These are phyloP conservation scores for Agonopterix heracliana DNA, from an alignment of 2,888 invertebrate species.

Conservation along the genomic window DNA sequence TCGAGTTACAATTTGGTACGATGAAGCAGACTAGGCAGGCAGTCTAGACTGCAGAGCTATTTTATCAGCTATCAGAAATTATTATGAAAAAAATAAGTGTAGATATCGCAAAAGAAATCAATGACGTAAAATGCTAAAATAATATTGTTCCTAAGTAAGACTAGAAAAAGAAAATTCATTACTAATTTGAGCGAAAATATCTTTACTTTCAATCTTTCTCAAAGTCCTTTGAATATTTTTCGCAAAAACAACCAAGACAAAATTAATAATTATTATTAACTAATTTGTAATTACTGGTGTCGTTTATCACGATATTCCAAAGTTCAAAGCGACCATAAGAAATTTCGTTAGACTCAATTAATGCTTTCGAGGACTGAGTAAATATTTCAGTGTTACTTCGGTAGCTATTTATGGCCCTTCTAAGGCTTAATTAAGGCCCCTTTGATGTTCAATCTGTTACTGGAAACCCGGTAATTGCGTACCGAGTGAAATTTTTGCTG, in stretches of 20 bases:
- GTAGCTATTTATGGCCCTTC: conserved; percentile 62
- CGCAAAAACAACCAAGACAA: background rate
- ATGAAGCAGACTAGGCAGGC: too few relatives aligned
- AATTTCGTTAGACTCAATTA: conserved; percentile 63
- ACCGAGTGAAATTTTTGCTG: conserved; percentile 31
- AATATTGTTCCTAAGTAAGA: too few relatives aligned
- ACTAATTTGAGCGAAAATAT: background rate
- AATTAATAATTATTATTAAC: conserved; percentile 12
- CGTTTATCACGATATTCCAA: conserved; percentile 37
- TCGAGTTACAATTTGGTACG: too few relatives aligned
- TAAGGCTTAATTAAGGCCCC: conserved; percentile 65
- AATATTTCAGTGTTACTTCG: conserved; percentile 63
- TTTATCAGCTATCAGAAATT: too few relatives aligned
- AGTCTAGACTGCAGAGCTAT: too few relatives aligned
- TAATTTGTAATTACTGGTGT: conserved; percentile 20
- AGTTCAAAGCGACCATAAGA: conserved; percentile 51
- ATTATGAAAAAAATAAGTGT: too few relatives aligned
- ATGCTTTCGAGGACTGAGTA: conserved; percentile 57
- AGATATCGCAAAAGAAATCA: too few relatives aligned
- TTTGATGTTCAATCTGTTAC: conserved; percentile 74
- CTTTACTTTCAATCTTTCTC: too few relatives aligned
- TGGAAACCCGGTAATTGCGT: conserved; percentile 60
- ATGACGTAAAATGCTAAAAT: too few relatives aligned
- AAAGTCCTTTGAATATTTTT: too few relatives aligned
- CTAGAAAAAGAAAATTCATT: too few relatives aligned